phyloP scores from a whole-genome alignment of 23 tunicate species.

The Phallusia fumigata region DNA sequence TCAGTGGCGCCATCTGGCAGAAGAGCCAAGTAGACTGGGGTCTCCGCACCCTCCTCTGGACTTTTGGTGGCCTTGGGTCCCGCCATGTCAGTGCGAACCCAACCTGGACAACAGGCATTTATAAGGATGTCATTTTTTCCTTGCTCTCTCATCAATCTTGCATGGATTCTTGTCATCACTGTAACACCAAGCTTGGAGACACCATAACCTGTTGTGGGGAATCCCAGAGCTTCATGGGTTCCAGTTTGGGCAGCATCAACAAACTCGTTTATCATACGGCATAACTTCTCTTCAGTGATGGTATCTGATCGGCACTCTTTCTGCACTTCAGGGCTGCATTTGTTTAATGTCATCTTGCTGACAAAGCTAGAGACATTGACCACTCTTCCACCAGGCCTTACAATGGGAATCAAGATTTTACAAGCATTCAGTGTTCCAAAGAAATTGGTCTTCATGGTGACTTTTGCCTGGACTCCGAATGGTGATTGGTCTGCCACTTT shows the following conservation, averaged over 20 bases:
- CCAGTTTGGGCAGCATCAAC: slow-evolving; percentile 34
- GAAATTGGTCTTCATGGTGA: slow-evolving; percentile 63
- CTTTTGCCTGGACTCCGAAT: slow-evolving; percentile 72
- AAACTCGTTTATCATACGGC: slow-evolving; percentile 51
- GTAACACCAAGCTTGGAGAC: slow-evolving; percentile 67
- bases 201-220: slow-evolving; percentile 40
- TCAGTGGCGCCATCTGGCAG: slow-evolving; percentile 31
- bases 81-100: slow-evolving; percentile 88
- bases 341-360: slow-evolving; percentile 4
- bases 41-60: slow-evolving; percentile 57
- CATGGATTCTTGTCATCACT: slow-evolving; percentile 50
- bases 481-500: slow-evolving; percentile 68
- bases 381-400: slow-evolving; percentile 65
- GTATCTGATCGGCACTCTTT: slow-evolving; percentile 37
- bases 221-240: slow-evolving; percentile 36
- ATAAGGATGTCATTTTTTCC: slow-evolving; percentile 75
- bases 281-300: slow-evolving; percentile 60
- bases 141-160: slow-evolving; percentile 30
- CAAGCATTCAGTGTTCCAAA: slow-evolving; percentile 32
- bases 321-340: slow-evolving; percentile 48
- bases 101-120: slow-evolving; percentile 87
- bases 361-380: slow-evolving; percentile 49
- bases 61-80: slow-evolving; percentile 59
- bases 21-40: slow-evolving; percentile 48
- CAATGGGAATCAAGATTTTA: slow-evolving; percentile 52